Conservation (phyloP, 2,113 vertebrate species). For the Ptilonorhynchus violaceus region DNA sequence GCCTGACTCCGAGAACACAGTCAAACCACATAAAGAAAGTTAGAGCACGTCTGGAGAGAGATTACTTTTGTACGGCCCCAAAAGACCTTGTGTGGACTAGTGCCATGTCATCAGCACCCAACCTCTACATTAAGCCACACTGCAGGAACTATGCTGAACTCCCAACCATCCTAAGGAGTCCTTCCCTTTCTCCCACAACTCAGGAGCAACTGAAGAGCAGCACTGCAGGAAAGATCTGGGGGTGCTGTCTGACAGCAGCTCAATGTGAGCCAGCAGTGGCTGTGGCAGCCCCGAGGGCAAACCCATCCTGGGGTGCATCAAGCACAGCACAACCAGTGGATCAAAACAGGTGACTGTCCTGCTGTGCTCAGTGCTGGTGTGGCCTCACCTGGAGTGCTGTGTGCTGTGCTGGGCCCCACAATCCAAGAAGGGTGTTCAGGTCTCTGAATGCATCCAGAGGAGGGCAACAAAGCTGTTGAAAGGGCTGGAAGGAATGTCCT, state of each 20-base stretch:
- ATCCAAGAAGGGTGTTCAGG: rapidly evolving
- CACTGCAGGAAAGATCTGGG: neutral
- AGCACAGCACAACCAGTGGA: neutral
- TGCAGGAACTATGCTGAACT: neutral
- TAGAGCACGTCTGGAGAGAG: neutral
- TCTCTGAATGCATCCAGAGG: neutral
- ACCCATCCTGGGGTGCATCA: neutral
- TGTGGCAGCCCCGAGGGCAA: neutral
- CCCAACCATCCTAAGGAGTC: neutral
- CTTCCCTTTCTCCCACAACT: neutral
- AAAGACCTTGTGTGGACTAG: neutral
- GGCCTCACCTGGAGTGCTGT: neutral
- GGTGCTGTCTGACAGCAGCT: neutral
- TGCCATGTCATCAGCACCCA: neutral
- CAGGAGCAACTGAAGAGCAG: neutral
- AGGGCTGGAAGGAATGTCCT: neutral
- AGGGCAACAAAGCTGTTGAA: neutral
- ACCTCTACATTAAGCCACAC: neutral
- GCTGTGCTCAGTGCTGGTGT: neutral
- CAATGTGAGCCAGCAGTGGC: neutral
- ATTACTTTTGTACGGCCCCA: neutral
- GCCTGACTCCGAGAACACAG: neutral
- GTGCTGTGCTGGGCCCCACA: neutral
- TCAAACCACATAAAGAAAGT: neutral
- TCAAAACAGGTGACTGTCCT: neutral